Base-by-base conservation (phyloP, 1,140 invertebrate species). In the Drosophila virilis region DNA sequence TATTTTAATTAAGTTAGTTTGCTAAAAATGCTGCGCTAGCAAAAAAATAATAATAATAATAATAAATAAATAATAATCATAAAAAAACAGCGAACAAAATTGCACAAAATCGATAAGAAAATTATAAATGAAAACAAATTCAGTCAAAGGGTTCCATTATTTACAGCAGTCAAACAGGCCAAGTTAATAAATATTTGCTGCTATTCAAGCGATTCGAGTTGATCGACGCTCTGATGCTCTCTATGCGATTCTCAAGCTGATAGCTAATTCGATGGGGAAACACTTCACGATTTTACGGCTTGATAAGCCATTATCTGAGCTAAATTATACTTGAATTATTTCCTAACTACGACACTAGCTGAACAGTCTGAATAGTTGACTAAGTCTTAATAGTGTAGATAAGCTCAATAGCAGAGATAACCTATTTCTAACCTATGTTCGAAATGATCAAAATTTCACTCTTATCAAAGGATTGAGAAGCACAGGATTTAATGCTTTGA, bases 1-100 rank as follows among this genome's bases (percentile, higher is more conserved):
- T 69, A 71, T 89, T 84, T 80, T 78, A 77, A 77, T 77, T 70
- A 54, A 73, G 70, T 89, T 84, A 80, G 64, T 84, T 83, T 55
- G 48, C 37, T 45, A 35, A 32, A 40, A 32, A 50, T 54, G 40
- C 52, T 68, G 66, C 28, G 65, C 71, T 88, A 72, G 77, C 73
- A 83, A 71, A 67, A 77, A 60, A 17, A 22, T 22, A 22, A 28
- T 28, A 28, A 28, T 28, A 69, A 54, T 54, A 33, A 67, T 71
- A 42, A 46, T 32, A 68, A 72, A 46, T 69, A 62, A 50, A 59
- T 58, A 55, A 51, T 51, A 60, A 43, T 33, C 51, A 73, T 22
- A 51, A 54, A 64, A 58, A 59, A 9, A 57, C 32, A 66, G 33
- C 43, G 48, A 73, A 51, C 22, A 60, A 67, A 45, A 40, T 42